Evolutionary conservation across 1,140 invertebrate genomes (phyloP), one percentile per base, ranked within the genome.

Genomic region (Seison nebaliae): DNA sequence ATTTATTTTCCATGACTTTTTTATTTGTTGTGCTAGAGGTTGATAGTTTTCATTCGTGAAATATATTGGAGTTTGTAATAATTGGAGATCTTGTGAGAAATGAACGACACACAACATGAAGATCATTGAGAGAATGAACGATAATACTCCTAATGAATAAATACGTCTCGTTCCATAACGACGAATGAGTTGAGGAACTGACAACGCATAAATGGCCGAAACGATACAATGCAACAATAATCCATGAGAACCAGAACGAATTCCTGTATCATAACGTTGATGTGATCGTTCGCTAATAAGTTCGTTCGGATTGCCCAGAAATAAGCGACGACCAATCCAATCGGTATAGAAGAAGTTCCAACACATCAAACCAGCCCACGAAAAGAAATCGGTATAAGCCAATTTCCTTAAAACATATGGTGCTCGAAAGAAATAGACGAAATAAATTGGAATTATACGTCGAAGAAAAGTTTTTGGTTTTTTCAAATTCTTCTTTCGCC

Each of bases 331-430:
- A 2, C 57, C 63, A 7, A 64, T 57, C 51, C 53, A 65, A 47
- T 65, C 61, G n/a, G 63, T 62, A 45, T 57, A 65, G 44, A 63
- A 65, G 36, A 64, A 51, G 35, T 56, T 57, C 46, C 63, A 62
- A 36, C 58, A 51, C 54, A 62, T 59, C 14, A 64, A 46, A 8
- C 55, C 58, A 28, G 61, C 58, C 52, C 52, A 53, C 9, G 45
- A 43, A 11, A 26, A 2, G 2, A n/a, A n/a, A n/a, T n/a, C n/a
- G n/a, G n/a, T n/a, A n/a, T n/a, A n/a, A n/a, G n/a, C n/a, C n/a
- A n/a, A n/a, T n/a, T n/a, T n/a, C n/a, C n/a, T n/a, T n/a, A n/a
- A n/a, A n/a, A n/a, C n/a, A n/a, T n/a, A n/a, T n/a, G n/a, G n/a
- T n/a, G n/a, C n/a, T n/a, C n/a, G n/a, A n/a, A n/a, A n/a, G n/a